Base-by-base conservation (phyloP, 2,797 vertebrate species). In the Cercopithecus mitis region DNA sequence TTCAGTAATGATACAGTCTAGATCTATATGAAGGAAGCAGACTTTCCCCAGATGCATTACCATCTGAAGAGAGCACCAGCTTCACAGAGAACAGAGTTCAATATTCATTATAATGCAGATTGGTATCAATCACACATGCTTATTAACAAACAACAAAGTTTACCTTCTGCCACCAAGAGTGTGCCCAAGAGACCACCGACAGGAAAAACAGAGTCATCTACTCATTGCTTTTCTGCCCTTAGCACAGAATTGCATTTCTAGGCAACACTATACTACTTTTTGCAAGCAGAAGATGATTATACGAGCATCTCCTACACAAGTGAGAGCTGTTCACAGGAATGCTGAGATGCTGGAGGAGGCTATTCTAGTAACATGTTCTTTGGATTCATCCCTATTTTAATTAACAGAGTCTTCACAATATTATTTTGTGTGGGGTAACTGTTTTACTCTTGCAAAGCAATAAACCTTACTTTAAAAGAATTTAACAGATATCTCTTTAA, bases 231-330 rank as follows among this genome's bases (percentile, higher is more conserved):
- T 84, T 85, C 55, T 96, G 41, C 47, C 73, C 52, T 94, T 93
- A 57, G 52, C 67, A 85, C 73, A 88, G 93, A 97, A 86, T 85
- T 10, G 47, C 64, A 96, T 88, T 90, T 95, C 70, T 86, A 41
- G 41, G 14, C 67, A 67, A 36, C 5, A 30, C 36, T 7, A 19
- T 58, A 7, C 81, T 67, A 33, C 13, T 39, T 72, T 83, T 41
- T 89, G 33, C 55, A 33, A 84, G 43, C 7, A n/a, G 36, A 86
- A 67, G 58, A 27, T 85, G 45, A 24, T 75, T 80, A 30, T 33
- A 33, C 14, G 36, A 73, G 2, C 72, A 47, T 45, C 25, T 80
- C 52, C 55, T 73, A 1, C 22, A 47, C 19, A 50, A 41, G 4
- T 33, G 25, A 43, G 1, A 4, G 27, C 19, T 41, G 0, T 45